A percentile compares a stretch with the other conserved stretches of the same genome.
Conservation (phyloP, 2,888 invertebrate genomes). For the Cryptus armator region DNA sequence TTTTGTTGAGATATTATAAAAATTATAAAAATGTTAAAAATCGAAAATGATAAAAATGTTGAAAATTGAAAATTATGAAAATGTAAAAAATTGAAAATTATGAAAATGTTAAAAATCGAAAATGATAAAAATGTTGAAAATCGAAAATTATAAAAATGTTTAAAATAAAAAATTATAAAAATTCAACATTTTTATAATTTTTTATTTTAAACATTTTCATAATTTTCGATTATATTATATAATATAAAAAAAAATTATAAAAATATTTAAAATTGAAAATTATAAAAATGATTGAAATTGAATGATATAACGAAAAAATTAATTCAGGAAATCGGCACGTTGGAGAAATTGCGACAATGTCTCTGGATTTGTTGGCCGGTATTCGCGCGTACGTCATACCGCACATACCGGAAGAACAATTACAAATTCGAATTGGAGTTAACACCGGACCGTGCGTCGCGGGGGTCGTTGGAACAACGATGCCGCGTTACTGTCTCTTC, state of each 20-base stretch:
- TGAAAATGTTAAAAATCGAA: no score
- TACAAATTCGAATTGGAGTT: slow-evolving; percentile 93
- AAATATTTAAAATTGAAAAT: no score
- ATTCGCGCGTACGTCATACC: slow-evolving; percentile 92
- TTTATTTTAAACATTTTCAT: no score
- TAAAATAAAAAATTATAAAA: background rate
- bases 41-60: background rate
- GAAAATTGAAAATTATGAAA: slow-evolving; percentile 1
- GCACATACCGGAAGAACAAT: slow-evolving; percentile 89
- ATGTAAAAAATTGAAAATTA: background rate
- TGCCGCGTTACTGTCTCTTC: slow-evolving; percentile 94
- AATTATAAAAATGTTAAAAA: background rate
- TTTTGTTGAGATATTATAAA: background rate
- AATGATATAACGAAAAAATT: background rate
- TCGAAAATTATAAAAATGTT: no score
- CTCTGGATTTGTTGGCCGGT: slow-evolving; percentile 92
- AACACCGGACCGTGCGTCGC: slow-evolving; percentile 95
- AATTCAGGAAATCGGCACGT: slow-evolving; percentile 91
- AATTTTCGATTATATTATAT: no score
- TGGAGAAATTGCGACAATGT: slow-evolving; percentile 95
- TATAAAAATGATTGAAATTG: background rate
- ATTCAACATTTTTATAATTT: no score
- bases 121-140: background rate
- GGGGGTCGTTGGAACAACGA: slow-evolving; percentile 94
- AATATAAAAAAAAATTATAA: no score